Evolutionary conservation across 2,888 invertebrate genomes (phyloP), one percentile per base, ranked within the genome.

Genomic region (Eumacrocentrus americanus): DNA sequence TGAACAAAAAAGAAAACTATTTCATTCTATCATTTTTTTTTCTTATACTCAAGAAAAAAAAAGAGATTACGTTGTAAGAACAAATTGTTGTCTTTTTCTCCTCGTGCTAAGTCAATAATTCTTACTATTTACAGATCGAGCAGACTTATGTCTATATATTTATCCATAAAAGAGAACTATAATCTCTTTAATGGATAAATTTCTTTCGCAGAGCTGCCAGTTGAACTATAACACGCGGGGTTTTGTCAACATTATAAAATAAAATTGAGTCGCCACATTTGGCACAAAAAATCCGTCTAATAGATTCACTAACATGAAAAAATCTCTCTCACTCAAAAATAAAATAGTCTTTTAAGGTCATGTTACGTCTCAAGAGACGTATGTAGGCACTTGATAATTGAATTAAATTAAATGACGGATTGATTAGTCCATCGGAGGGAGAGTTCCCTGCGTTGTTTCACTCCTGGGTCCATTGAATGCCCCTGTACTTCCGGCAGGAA

Each of bases 401-500:
- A 23, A 22, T 23, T 23, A 12, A 46, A 23, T 11, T 22, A 22
- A 46, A 12, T 46, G 62, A 53, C n/a, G 5, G 20, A 29, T 7
- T 20, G 35, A 6, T 48, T 37, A 54, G 22, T 54, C 54, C 44
- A 44, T 46, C 2, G 34, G n/a, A 16, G 29, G 44, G 14, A 5
- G 53, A 18, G 18, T 18, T 46, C 47, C 52, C 18, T 46, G 46
- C 14, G 48, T 47, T 38, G 61, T n/a, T 23, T 60, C 62, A 61
- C 66, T 73, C 68, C 73, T 46, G 70, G 70, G 52, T 53, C 74
- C 76, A 58, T 65, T 72, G 60, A 66, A 69, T 29, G 67, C 65
- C 50, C 65, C 60, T 58, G 71, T 70, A 52, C 67, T 70, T 61
- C 69, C 75, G 64, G 73, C 65, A 46, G 74, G 64, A 58, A 72